Percentiles rank a stretch among this genome's conserved stretches.
Conservation (phyloP, 35 echinoderm and acorn worm genomes). For the Strongylocentrotus purpuratus region DNA sequence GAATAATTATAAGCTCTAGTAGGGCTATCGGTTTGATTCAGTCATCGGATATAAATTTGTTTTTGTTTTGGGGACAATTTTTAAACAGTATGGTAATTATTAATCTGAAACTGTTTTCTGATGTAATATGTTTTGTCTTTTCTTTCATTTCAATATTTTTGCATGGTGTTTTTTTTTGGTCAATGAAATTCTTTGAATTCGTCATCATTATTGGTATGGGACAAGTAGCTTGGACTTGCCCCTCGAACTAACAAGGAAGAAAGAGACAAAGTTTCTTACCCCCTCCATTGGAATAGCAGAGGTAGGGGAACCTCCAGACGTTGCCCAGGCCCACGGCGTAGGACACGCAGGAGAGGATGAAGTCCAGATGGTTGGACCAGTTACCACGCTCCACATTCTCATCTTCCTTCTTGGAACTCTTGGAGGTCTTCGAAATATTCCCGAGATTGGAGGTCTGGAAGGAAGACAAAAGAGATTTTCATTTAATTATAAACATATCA, state of each 20-base stretch:
- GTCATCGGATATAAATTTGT: too few species aligned
- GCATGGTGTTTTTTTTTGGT: too few species aligned
- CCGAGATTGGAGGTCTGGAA: neutral
- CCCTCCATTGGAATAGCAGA: constrained; percentile 72
- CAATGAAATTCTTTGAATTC: too few species aligned
- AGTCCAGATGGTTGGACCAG: constrained; percentile 69
- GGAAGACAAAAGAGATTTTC: neutral
- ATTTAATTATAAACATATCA: neutral
- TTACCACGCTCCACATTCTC: constrained; percentile 62
- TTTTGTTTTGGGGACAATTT: too few species aligned
- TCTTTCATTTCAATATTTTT: too few species aligned
- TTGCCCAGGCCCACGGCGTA: constrained; percentile 71
- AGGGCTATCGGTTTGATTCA: too few species aligned
- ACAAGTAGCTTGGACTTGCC: too few species aligned
- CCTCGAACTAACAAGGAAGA: neutral
- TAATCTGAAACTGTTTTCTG: too few species aligned
- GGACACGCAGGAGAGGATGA: constrained; percentile 60
- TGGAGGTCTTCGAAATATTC: constrained; percentile 10
- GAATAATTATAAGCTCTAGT: too few species aligned
- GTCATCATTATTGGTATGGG: too few species aligned
- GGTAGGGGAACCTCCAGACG: constrained; percentile 71
- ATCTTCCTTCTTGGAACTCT: constrained; percentile 35
- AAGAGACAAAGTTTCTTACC: constrained; percentile 37
- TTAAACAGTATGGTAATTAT: too few species aligned
- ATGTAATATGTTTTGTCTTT: too few species aligned